Conservation (phyloP, 1,140 invertebrate genomes). For the Trachymyrmex septentrionalis region DNA sequence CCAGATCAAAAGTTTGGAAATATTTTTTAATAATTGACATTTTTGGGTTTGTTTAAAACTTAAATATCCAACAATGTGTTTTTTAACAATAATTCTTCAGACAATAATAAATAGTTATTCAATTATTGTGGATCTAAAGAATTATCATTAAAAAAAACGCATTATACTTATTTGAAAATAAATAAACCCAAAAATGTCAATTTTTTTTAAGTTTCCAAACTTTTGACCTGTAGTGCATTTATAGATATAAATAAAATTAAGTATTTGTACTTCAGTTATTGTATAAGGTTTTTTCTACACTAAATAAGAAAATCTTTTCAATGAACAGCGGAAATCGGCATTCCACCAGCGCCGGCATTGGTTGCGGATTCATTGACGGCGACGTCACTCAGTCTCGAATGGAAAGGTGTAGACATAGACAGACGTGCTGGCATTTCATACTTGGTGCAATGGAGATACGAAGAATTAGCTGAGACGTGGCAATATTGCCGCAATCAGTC, state of each 20-base stretch:
- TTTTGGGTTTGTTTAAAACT: too few species aligned
- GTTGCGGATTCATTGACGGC: constrained; percentile 91
- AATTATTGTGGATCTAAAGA: too few species aligned
- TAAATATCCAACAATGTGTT: too few species aligned
- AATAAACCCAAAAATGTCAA: too few species aligned
- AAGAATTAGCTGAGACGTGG: constrained; percentile 90
- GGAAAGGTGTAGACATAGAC: constrained; percentile 88
- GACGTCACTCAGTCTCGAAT: constrained; percentile 92
- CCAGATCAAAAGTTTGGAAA: too few species aligned
- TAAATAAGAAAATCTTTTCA: not conserved
- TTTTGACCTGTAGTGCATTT: too few species aligned
- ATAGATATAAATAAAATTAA: not conserved
- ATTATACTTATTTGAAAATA: too few species aligned
- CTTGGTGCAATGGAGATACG: constrained; percentile 92
- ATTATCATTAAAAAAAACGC: too few species aligned
- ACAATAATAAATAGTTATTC: too few species aligned
- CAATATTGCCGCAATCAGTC: constrained; percentile 91
- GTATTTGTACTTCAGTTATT: not conserved
- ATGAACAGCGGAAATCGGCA: constrained; percentile 89
- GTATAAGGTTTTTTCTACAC: not conserved
- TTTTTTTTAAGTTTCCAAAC: too few species aligned
- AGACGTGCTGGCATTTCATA: constrained; percentile 87
- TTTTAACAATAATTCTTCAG: too few species aligned
- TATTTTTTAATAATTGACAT: too few species aligned
- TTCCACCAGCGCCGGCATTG: constrained; percentile 91